Evolutionary conservation across 2,888 invertebrate species (phyloP), one percentile per base, ranked within the genome.

Genomic region (Anoncus sp.): DNA sequence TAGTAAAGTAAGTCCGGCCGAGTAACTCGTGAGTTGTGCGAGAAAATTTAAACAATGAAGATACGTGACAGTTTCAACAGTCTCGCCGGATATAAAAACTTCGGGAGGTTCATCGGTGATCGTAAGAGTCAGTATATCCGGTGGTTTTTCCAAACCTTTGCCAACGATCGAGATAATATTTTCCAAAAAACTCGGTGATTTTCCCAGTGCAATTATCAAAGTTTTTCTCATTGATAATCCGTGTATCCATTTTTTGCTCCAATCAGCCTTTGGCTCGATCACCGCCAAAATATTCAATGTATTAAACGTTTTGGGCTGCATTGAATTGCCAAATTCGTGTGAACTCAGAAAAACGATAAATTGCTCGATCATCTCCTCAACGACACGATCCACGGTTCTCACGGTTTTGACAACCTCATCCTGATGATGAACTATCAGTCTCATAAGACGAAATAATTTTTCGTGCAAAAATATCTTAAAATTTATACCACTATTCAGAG

Each of bases 381-480:
- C 70, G 3, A 66, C 76, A 78, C 86, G 88, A 55, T 91, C 90
- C 49, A 82, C 62, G 5, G 70, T 84, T 75, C 90, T 81, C 5
- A 77, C 74, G 1, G 79, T 82, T 59, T 89, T 90, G 2, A 90
- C 49, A n/a, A 85, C 73, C 65, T 90, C 88, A 27, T 88, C 88
- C 31, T 90, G 90, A 63, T 89, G 84, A 31, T 83, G 82, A 7
- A 91, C 67, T 18, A 89, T 83, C 45, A 90, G 49, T 63, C 86
- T 72, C 83, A 88, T 86, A 20, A 90, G 81, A 9, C 89, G 84
- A 57, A 89, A 84, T 2, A 91, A 69, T 78, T 89, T 90, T 67
- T 91, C 91, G 51, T 91, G 91, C 0, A 87, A 62, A 43, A 90
- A 88, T 51, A 89, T 84, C 77, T 90, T 90, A 74, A 90, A 91